These are phyloP conservation scores for Thalassophryne amazonica DNA, from an alignment of 2,797 vertebrate species.

Conservation along the genomic window DNA sequence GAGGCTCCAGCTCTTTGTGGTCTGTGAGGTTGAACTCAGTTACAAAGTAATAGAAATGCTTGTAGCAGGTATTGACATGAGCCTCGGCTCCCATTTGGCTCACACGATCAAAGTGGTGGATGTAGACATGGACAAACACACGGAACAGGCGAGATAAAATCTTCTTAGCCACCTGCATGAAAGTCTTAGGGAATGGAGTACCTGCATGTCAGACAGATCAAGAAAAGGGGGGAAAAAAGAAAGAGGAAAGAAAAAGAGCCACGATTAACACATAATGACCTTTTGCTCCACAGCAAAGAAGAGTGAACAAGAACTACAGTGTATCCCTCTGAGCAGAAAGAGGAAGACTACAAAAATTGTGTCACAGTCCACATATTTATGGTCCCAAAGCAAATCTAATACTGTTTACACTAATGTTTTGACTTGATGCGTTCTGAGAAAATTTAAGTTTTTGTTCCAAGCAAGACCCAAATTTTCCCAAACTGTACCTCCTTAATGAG, in stretches of 20 bases:
- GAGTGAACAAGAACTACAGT: too few species aligned
- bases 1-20: conserved; percentile 96
- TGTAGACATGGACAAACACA: conserved; percentile 98
- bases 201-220: conserved; percentile 73
- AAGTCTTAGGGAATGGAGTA: conserved; percentile 97
- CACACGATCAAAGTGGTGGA: conserved; percentile 97
- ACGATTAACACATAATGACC: conserved; percentile 23
- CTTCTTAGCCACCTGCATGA: conserved; percentile 95
- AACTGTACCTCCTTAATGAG: too few species aligned
- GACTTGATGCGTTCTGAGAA: too few species aligned
- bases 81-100: conserved; percentile 96
- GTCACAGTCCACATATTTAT: too few species aligned
- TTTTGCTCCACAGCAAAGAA: background rate
- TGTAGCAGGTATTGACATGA: conserved; percentile 98
- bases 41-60: conserved; percentile 98
- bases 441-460: too few species aligned
- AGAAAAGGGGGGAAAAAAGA: conserved; percentile 1
- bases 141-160: conserved; percentile 96
- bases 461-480: too few species aligned
- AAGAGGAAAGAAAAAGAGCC: too few species aligned
- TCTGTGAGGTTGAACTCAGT: conserved; percentile 93
- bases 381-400: too few species aligned
- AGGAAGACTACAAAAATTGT: too few species aligned
- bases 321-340: too few species aligned
- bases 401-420: too few species aligned